Conservation (phyloP, 2,113 vertebrate species). For the Etheostoma cragini region DNA sequence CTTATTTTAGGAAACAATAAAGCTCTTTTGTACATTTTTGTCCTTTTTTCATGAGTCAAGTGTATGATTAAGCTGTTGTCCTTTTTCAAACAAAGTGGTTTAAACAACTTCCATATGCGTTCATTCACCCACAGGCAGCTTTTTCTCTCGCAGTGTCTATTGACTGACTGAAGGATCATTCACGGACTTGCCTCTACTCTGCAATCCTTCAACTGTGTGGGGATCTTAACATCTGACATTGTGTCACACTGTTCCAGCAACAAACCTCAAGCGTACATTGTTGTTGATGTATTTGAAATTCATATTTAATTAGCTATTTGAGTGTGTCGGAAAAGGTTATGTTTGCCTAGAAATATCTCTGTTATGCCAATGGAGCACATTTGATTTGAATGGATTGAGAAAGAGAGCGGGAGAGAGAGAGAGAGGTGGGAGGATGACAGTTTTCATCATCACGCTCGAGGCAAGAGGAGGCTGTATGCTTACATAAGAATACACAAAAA, state of each 20-base stretch:
- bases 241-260: slow-evolving; percentile 4
- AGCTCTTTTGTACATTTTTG: no score
- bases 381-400: slow-evolving; percentile 63
- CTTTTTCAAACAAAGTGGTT: not conserved
- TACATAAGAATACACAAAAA: slow-evolving; percentile 65
- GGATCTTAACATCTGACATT: slow-evolving; percentile 23
- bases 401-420: slow-evolving; percentile 20
- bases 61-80: not conserved
- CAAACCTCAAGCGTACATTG: not conserved
- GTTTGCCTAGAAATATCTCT: slow-evolving; percentile 38
- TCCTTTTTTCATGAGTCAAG: no score
- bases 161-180: not conserved
- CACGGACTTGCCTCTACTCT: slow-evolving; percentile 13
- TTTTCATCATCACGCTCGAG: slow-evolving; percentile 71
- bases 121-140: not conserved
- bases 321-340: not conserved
- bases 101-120: not conserved
- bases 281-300: slow-evolving; percentile 9
- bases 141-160: not conserved
- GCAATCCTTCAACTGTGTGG: not conserved
- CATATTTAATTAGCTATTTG: slow-evolving; percentile 48
- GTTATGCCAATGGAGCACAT: slow-evolving; percentile 30
- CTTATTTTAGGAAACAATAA: not conserved
- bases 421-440: slow-evolving; percentile 73
- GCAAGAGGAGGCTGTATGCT: slow-evolving; percentile 70